Percentiles rank a stretch among this genome's conserved stretches.
Evolutionary conservation across 2,113 vertebrate genomes (phyloP).

Genomic region (Cettia cetti): DNA sequence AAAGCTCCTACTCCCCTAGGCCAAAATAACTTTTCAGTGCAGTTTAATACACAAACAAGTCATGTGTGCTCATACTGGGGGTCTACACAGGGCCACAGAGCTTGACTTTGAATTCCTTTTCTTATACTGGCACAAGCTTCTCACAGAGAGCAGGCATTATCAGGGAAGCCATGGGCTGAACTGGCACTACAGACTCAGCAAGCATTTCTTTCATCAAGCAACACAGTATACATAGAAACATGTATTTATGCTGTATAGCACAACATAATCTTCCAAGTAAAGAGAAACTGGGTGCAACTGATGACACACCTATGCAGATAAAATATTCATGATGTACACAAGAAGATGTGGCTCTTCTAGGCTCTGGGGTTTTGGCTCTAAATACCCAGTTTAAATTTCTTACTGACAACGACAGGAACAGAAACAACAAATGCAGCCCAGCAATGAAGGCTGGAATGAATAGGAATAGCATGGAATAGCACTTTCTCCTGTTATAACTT

Average conservation of each 20-base stretch:
- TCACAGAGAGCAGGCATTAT: neutral
- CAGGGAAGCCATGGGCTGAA: neutral
- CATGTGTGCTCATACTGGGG: neutral
- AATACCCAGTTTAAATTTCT: neutral
- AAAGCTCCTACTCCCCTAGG: neutral
- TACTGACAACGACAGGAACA: neutral
- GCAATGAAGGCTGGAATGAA: neutral
- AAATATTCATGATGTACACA: neutral
- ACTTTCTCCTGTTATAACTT: neutral
- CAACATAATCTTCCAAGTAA: neutral
- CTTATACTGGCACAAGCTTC: neutral
- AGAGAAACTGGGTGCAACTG: neutral
- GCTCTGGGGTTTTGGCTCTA: neutral
- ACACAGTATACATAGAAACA: neutral
- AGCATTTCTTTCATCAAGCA: neutral
- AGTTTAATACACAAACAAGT: neutral
- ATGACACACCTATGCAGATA: neutral
- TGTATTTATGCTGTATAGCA: neutral
- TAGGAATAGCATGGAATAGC: neutral
- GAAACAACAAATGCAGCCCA: neutral
- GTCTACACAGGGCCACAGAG: neutral
- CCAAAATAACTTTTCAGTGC: neutral
- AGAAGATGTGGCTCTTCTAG: neutral
- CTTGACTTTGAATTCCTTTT: neutral
- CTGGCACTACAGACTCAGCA: neutral